phyloP scores from a whole-genome alignment of 2,888 invertebrate species.

The Anoncus sp. region DNA sequence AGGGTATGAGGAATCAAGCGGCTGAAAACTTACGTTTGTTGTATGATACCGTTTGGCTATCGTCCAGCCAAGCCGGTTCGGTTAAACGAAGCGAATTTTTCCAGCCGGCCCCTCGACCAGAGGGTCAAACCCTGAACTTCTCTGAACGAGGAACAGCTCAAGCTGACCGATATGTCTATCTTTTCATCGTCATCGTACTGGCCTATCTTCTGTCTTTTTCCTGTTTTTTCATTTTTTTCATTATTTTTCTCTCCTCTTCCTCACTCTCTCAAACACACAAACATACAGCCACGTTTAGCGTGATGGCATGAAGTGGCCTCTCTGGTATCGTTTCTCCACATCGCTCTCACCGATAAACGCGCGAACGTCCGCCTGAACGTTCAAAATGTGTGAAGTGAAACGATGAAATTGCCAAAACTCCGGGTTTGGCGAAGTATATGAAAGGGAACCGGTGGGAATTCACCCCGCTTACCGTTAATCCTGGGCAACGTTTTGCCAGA shows the following conservation, averaged over 20 bases:
- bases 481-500: constrained; percentile 41
- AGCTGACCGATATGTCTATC: constrained; percentile 61
- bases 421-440: constrained; percentile 34
- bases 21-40: constrained; percentile 55
- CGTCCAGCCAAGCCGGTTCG: constrained; percentile 65
- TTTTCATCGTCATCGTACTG: constrained; percentile 46
- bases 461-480: constrained; percentile 56
- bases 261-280: constrained; percentile 16
- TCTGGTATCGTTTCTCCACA: constrained; percentile 29
- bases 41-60: constrained; percentile 66
- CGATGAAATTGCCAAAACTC: constrained; percentile 31
- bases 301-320: constrained; percentile 3
- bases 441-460: constrained; percentile 27
- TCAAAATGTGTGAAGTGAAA: constrained; percentile 56
- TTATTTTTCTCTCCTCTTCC: constrained; percentile 14
- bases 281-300: neutral
- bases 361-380: constrained; percentile 39
- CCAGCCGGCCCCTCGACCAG: constrained; percentile 61
- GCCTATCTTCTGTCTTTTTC: constrained; percentile 43
- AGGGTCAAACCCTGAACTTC: constrained; percentile 36
- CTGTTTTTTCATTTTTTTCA: constrained; percentile 33
- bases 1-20: constrained; percentile 48
- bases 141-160: constrained; percentile 48
- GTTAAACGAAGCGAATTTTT: constrained; percentile 80
- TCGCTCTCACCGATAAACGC: constrained; percentile 39